Percentiles rank a stretch among this genome's conserved stretches.
These are phyloP conservation scores for Sebastes iracundus DNA, from an alignment of 2,797 vertebrate genomes.

Conservation along the genomic window DNA sequence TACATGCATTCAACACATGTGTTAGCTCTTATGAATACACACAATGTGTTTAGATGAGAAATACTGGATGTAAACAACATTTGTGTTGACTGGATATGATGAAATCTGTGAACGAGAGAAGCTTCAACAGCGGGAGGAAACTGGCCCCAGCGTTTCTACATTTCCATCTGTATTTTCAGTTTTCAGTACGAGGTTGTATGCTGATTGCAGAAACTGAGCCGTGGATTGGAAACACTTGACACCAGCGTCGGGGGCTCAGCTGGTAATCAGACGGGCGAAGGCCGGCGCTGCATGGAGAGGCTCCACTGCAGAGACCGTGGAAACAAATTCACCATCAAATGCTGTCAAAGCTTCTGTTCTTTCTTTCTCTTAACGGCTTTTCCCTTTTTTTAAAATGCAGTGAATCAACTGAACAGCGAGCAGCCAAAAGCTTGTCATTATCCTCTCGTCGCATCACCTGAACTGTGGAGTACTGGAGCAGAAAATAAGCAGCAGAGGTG, in stretches of 20 bases:
- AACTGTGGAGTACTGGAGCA: neutral
- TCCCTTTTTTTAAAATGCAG: neutral
- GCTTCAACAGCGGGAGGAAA: neutral
- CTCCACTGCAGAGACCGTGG: neutral
- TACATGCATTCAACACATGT: no score
- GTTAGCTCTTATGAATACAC: no score
- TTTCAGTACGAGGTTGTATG: no score
- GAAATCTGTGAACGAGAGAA: neutral
- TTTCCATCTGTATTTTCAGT: neutral
- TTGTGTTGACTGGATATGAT: no score
- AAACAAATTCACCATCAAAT: neutral
- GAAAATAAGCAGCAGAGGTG: slow-evolving; percentile 1
- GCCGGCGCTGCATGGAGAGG: no score
- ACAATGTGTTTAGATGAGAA: no score
- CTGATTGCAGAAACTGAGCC: neutral
- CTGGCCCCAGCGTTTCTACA: neutral
- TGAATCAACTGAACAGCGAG: neutral
- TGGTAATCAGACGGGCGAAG: no score
- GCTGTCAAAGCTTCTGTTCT: neutral
- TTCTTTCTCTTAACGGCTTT: no score
- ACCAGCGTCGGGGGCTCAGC: neutral
- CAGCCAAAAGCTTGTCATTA: neutral
- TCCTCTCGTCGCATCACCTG: slow-evolving; percentile 1
- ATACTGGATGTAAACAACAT: no score
- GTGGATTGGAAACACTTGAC: neutral